phyloP scores from a whole-genome alignment of 2,888 invertebrate species.

The Anoplius nigerrimus region DNA sequence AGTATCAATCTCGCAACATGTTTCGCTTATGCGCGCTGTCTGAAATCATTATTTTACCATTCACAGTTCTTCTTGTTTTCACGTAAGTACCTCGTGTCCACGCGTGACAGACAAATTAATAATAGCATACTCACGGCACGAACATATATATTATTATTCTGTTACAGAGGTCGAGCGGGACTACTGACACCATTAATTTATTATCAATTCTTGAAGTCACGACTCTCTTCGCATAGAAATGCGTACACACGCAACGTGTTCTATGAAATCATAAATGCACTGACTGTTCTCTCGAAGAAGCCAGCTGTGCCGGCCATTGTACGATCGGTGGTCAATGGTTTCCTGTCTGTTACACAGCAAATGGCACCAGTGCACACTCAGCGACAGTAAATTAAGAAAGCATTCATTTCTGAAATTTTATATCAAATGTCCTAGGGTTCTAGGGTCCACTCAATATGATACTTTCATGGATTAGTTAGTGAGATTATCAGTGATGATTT shows the following conservation, averaged over 20 bases:
- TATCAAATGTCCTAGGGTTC: constrained; percentile 49
- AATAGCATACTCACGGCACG: neutral
- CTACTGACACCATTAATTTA: constrained; percentile 96
- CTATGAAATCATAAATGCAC: constrained; percentile 86
- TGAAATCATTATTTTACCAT: constrained; percentile 94
- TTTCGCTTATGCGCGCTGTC: constrained; percentile 93
- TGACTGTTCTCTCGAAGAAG: constrained; percentile 82
- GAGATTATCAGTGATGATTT: constrained; percentile 41
- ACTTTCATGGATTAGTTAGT: constrained; percentile 39
- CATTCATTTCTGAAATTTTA: constrained; percentile 26
- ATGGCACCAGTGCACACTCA: constrained; percentile 79
- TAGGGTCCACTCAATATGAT: constrained; percentile 47
- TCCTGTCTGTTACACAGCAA: constrained; percentile 84
- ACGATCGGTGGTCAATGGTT: constrained; percentile 78
- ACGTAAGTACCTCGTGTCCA: too few species aligned
- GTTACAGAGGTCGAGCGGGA: constrained; percentile 90
- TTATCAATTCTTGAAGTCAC: constrained; percentile 95
- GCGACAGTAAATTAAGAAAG: constrained; percentile 56
- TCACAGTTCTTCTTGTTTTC: constrained; percentile 86
- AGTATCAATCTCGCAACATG: constrained; percentile 93
- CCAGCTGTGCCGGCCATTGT: constrained; percentile 83
- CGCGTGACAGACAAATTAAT: neutral
- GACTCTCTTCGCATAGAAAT: constrained; percentile 96
- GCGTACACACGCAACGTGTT: constrained; percentile 96
- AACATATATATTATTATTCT: constrained; percentile 11